Evolutionary conservation across 2,888 invertebrate genomes (phyloP), one percentile per base, ranked within the genome.

Genomic region (Thera obeliscata): DNA sequence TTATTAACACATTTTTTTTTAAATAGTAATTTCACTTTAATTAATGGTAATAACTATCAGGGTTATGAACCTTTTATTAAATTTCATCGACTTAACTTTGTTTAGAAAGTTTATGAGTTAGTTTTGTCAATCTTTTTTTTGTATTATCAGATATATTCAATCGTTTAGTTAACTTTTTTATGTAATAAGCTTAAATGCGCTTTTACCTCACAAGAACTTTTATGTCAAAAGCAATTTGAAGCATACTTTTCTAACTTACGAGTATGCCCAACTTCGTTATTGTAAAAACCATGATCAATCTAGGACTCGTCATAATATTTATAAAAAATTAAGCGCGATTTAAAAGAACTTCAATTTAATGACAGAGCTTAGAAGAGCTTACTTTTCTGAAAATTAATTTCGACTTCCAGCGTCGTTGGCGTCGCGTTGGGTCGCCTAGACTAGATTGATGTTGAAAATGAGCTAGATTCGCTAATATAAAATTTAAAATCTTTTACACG

Each of bases 321-420:
- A 66, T 66, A 56, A 41, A 61, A 69, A 59, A 59, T 50, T 59
- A 2, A 62, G 65, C 65, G 49, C 59, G 56, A 59, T 52, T 58
- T 66, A 63, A 66, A 64, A 66, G 38, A 66, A 63, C 63, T 66
- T 60, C 41, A 60, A 60, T 63, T 66, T 69, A 69, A 69, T 69
- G 63, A 54, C 66, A 7, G 43, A 57, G 69, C 66, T 69, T 61
- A 66, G 69, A 58, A 66, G 63, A 66, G 69, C 69, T 66, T 69
- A 69, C 57, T 64, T 41, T 50, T 60, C 63, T 63, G 65, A 69
- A 69, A 69, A 69, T 69, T 63, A 69, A 69, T 66, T 69, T 64
- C 66, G 54, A 63, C 60, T 60, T 57, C 60, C 60, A 65, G 33
- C 61, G 61, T 56, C 59, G 22, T 22, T 22, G 59, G 33, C 65